Conservation (phyloP, 2,888 invertebrate species). For the Chrysina gloriosa region DNA sequence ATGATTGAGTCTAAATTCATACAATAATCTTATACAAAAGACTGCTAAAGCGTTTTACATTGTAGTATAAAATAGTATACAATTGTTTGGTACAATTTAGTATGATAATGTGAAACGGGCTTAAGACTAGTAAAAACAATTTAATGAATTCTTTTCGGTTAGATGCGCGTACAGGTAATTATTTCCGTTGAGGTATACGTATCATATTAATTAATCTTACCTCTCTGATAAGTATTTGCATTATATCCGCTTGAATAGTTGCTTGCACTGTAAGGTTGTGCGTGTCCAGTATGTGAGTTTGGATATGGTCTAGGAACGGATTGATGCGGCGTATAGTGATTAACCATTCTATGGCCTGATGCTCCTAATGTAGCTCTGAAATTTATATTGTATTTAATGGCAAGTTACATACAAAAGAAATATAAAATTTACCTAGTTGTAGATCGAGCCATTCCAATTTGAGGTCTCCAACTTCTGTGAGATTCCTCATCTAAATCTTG, state of each 20-base stretch:
- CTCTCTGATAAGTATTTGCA: conserved; percentile 41
- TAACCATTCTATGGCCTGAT: conserved; percentile 82
- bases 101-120: no score
- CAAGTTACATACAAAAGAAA: background rate
- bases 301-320: conserved; percentile 36
- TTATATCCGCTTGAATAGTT: conserved; percentile 19
- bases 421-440: conserved; percentile 55
- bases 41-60: no score
- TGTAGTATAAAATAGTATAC: no score
- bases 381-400: conserved; percentile 41
- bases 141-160: no score
- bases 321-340: conserved; percentile 66
- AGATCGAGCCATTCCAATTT: conserved; percentile 72
- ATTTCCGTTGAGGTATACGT: background rate
- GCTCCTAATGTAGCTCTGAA: conserved; percentile 73
- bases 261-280: conserved; percentile 23
- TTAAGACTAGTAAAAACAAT: no score
- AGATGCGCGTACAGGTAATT: no score
- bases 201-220: conserved; percentile 25
- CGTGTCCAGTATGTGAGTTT: background rate
- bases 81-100: no score
- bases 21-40: no score
- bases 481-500: conserved; percentile 75
- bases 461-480: conserved; percentile 80
- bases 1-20: no score